Conservation (phyloP, 2,113 vertebrate species). For the Petromus typicus region DNA sequence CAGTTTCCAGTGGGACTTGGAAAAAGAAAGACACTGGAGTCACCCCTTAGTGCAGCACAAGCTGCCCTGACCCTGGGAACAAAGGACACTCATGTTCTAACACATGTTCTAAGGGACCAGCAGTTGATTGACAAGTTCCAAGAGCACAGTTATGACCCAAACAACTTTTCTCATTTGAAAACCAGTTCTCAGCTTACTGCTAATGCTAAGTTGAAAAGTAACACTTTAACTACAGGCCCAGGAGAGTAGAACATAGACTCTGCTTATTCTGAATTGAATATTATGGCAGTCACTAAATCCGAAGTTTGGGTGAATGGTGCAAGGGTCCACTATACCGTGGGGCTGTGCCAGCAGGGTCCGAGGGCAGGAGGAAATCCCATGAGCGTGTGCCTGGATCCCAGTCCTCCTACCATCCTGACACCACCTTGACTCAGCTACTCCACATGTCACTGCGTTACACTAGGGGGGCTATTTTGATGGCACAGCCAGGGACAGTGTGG, state of each 20-base stretch:
- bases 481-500: not conserved
- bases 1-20: not conserved
- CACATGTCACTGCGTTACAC: not conserved
- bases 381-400: not conserved
- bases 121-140: not conserved
- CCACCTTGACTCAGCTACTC: not conserved
- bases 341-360: not conserved
- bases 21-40: not conserved
- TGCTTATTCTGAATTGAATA: not conserved
- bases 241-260: not conserved
- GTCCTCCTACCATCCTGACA: not conserved
- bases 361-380: not conserved
- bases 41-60: not conserved
- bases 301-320: not conserved
- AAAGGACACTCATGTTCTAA: too few species aligned
- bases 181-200: not conserved
- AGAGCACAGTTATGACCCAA: not conserved
- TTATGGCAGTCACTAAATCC: not conserved
- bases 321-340: not conserved
- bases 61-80: not conserved
- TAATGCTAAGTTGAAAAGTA: not conserved
- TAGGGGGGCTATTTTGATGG: not conserved
- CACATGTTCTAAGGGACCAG: not conserved
- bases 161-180: not conserved
- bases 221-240: not conserved